Evolutionary conservation across 1,140 invertebrate genomes (phyloP).

Genomic region (Theocolax elegans): DNA sequence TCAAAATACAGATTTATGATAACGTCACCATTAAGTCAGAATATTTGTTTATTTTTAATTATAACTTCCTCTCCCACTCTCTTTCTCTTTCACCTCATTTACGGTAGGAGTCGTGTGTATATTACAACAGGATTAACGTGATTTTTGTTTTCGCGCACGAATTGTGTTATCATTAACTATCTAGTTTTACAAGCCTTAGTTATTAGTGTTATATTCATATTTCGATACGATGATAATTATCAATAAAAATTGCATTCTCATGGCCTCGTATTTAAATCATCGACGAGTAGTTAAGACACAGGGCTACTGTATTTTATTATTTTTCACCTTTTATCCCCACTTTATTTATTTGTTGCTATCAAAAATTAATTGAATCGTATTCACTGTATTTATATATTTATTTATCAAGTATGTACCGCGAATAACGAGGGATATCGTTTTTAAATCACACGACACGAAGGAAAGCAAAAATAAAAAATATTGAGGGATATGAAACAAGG

Average conservation of each 20-base stretch:
- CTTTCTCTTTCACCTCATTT: not conserved
- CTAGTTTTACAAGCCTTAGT: slow-evolving; percentile 40
- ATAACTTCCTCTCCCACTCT: not conserved
- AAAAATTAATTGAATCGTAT: slow-evolving; percentile 15
- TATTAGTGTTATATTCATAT: slow-evolving; percentile 38
- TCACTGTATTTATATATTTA: not conserved
- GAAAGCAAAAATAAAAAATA: slow-evolving; percentile 27
- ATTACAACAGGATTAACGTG: slow-evolving; percentile 10
- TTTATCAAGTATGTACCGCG: too few relatives aligned
- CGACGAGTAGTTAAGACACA: slow-evolving; percentile 19
- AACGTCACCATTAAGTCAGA: slow-evolving; percentile 1
- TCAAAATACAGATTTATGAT: not conserved
- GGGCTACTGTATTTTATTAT: slow-evolving; percentile 21
- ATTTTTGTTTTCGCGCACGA: not conserved
- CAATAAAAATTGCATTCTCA: slow-evolving; percentile 29
- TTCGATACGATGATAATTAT: slow-evolving; percentile 28
- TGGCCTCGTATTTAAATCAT: slow-evolving; percentile 31
- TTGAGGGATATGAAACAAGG: slow-evolving; percentile 15
- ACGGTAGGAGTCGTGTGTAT: slow-evolving; percentile 17
- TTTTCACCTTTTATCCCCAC: slow-evolving; percentile 17
- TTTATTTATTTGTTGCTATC: not conserved
- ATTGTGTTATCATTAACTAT: slow-evolving; percentile 27
- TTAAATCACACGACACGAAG: slow-evolving; percentile 1
- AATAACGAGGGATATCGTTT: too few relatives aligned
- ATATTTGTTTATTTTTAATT: slow-evolving; percentile 17